These are phyloP conservation scores for Ptilonorhynchus violaceus DNA, from an alignment of 2,113 vertebrate species.

Conservation along the genomic window DNA sequence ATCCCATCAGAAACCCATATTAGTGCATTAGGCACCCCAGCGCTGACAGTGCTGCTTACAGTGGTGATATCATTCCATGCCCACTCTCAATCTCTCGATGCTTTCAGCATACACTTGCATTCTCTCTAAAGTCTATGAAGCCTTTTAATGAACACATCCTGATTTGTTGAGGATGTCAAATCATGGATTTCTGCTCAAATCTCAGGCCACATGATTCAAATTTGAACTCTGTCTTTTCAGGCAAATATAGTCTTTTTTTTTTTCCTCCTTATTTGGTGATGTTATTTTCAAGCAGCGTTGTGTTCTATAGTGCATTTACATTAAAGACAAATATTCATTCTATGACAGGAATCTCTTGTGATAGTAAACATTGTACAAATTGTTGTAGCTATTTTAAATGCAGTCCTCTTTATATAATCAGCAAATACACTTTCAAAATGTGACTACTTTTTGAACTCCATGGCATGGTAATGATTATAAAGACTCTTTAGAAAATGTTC, in stretches of 20 bases:
- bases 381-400: conserved; percentile 5
- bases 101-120: background rate
- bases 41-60: background rate
- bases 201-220: background rate
- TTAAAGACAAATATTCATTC: background rate
- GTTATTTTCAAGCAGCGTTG: background rate
- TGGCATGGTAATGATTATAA: background rate
- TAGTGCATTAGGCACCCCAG: background rate
- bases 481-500: background rate
- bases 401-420: background rate
- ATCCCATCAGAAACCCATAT: background rate
- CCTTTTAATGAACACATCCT: background rate
- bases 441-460: background rate
- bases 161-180: background rate
- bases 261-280: background rate
- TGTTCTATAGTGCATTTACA: background rate
- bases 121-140: background rate
- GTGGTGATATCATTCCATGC: background rate
- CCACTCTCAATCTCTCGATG: background rate
- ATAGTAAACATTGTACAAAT: background rate
- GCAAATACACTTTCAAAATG: background rate
- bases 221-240: background rate
- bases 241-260: background rate
- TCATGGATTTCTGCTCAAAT: background rate
- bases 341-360: background rate